phyloP scores from a whole-genome alignment of 2,888 invertebrate genomes.

The Dryobotodes eremita region DNA sequence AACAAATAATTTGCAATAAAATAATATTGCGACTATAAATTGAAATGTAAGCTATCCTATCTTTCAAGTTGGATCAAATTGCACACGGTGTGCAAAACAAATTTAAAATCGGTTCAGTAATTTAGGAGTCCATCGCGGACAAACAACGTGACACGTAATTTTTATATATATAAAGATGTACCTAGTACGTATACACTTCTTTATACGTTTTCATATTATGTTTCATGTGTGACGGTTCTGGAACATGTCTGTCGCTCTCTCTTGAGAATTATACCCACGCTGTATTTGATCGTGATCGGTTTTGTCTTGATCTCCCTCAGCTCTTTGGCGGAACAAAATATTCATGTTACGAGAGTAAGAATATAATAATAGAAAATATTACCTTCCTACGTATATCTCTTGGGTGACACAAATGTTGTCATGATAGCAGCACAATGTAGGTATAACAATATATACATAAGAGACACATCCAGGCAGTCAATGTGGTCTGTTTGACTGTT shows the following conservation, averaged over 20 bases:
- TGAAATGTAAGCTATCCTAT: no score
- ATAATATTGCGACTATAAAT: no score
- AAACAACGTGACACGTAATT: no score
- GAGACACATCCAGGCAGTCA: not conserved
- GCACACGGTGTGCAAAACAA: no score
- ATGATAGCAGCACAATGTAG: not conserved
- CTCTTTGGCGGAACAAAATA: constrained; percentile 14
- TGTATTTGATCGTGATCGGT: constrained; percentile 31
- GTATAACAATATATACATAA: not conserved
- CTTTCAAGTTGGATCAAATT: no score
- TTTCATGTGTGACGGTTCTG: constrained; percentile 7
- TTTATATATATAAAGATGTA: no score
- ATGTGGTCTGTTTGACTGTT: not conserved
- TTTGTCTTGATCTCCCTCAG: constrained; percentile 12
- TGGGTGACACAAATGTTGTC: no score
- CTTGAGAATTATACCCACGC: constrained; percentile 12
- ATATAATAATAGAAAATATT: not conserved
- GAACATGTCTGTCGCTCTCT: constrained; percentile 3
- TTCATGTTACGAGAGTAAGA: constrained; percentile 1
- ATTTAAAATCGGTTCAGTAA: no score
- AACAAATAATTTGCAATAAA: no score
- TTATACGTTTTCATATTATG: not conserved
- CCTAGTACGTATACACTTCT: constrained; percentile 2
- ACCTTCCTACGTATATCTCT: not conserved
- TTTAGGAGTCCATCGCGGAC: no score